Percentiles rank a stretch among this genome's conserved stretches.
Evolutionary conservation across 2,113 vertebrate species (phyloP).

Genomic region (Rallus limicola): DNA sequence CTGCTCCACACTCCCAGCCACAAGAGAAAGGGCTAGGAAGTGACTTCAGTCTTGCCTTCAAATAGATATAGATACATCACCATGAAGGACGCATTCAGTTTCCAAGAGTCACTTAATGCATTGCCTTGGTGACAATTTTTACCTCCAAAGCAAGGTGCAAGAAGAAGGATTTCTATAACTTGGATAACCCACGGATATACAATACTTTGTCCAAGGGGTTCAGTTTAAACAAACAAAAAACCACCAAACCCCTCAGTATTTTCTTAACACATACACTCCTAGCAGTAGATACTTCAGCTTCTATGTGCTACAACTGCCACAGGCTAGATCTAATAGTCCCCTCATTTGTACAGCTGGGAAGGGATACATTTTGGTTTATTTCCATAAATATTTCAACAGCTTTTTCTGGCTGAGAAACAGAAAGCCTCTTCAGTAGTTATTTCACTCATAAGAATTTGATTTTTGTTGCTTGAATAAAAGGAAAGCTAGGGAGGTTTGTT

Average conservation of each 20-base stretch:
- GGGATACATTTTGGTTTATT: constrained; percentile 7
- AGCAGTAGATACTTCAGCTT: background rate
- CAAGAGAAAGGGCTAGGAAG: background rate
- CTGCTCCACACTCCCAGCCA: background rate
- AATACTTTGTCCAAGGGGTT: background rate
- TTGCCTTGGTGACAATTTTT: background rate
- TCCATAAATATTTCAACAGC: constrained; percentile 56
- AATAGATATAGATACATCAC: background rate
- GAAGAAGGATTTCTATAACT: background rate
- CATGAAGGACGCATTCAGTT: background rate
- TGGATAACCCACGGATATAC: background rate
- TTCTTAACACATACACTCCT: background rate
- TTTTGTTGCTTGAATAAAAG: constrained; percentile 57
- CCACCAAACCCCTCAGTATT: background rate
- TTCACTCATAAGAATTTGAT: constrained; percentile 29
- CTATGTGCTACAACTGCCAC: background rate
- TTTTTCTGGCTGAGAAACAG: constrained; percentile 46
- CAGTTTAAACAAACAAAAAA: background rate
- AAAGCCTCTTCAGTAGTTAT: constrained; percentile 23
- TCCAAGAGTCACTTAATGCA: background rate
- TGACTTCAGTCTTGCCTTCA: background rate
- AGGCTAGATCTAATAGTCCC: constrained; percentile 19
- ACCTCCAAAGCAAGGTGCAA: background rate
- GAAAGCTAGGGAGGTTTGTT: background rate
- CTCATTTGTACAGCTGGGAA: constrained; percentile 23